Evolutionary conservation across 2,888 invertebrate species (phyloP).

Genomic region (Sarcophaga subvicina): DNA sequence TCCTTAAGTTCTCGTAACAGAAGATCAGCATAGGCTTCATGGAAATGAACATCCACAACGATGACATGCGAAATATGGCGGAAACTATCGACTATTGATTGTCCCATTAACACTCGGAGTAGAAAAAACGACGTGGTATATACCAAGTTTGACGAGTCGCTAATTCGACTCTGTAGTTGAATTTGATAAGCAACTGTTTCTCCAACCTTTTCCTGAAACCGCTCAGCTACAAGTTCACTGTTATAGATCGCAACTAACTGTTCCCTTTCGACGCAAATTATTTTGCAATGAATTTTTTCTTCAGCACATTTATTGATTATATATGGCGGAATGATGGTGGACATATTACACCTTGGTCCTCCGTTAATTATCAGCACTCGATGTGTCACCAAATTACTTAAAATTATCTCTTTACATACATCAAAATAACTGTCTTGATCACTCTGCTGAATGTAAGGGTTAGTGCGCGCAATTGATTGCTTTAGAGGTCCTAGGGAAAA

Average conservation of each 20-base stretch:
- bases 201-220: constrained; percentile 86
- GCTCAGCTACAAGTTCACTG: constrained; percentile 89
- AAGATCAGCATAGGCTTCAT: constrained; percentile 95
- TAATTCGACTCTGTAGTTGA: constrained; percentile 73
- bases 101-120: constrained; percentile 92
- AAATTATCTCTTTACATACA: constrained; percentile 56
- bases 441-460: constrained; percentile 48
- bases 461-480: constrained; percentile 70
- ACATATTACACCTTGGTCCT: constrained; percentile 95
- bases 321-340: constrained; percentile 95
- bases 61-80: constrained; percentile 87
- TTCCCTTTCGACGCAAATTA: constrained; percentile 95
- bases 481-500: constrained; percentile 71
- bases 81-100: constrained; percentile 82
- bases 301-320: constrained; percentile 89
- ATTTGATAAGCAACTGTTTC: constrained; percentile 85
- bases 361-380: constrained; percentile 94
- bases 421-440: constrained; percentile 51
- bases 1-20: constrained; percentile 91
- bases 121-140: constrained; percentile 76
- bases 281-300: constrained; percentile 87
- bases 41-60: constrained; percentile 96
- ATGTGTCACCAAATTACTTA: constrained; percentile 79
- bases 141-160: constrained; percentile 73
- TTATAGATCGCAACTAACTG: constrained; percentile 94